phyloP scores from a whole-genome alignment of 2,888 invertebrate genomes.

The Lasioglossum lativentre region DNA sequence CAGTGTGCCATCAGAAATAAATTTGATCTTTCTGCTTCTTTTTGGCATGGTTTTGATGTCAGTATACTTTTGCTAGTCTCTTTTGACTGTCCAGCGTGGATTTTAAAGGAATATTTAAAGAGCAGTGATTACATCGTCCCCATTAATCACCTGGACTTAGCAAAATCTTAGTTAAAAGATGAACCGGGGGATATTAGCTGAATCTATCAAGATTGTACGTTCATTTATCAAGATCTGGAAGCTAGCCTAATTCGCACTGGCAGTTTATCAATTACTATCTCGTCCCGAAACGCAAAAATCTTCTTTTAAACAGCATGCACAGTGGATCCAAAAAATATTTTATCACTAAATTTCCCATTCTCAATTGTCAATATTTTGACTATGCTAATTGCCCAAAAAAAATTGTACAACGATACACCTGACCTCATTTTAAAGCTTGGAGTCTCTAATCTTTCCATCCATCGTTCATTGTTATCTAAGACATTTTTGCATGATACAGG shows the following conservation, averaged over 20 bases:
- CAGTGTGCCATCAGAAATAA: background rate
- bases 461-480: too few relatives aligned
- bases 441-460: too few relatives aligned
- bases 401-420: too few relatives aligned
- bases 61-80: background rate
- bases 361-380: too few relatives aligned
- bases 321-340: background rate
- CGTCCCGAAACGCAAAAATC: slow-evolving; percentile 1
- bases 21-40: background rate
- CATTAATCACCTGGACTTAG: background rate
- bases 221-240: slow-evolving; percentile 27
- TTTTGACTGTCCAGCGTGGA: background rate
- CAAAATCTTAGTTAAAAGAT: slow-evolving; percentile 2
- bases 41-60: background rate
- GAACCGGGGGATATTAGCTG: background rate
- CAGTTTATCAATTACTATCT: background rate
- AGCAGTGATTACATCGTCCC: background rate
- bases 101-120: background rate
- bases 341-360: too few relatives aligned
- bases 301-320: background rate
- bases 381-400: too few relatives aligned
- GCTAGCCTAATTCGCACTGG: slow-evolving; percentile 1
- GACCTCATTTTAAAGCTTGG: too few relatives aligned
- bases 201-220: background rate
- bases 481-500: too few relatives aligned